These are phyloP conservation scores for Amyelois transitella DNA, from an alignment of 1,140 invertebrate species.

Conservation along the genomic window DNA sequence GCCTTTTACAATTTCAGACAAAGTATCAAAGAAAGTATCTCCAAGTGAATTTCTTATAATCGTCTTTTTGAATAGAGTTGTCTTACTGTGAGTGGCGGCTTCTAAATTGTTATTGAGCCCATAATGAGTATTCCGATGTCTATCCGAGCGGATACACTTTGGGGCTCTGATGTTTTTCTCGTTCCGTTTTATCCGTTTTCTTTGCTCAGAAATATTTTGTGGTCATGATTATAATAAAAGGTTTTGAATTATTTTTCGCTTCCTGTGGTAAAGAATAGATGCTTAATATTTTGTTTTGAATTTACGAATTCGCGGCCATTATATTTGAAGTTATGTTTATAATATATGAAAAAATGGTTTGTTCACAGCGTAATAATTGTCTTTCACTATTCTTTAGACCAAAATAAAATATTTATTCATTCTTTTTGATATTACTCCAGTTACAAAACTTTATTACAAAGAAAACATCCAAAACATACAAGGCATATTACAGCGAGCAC, in stretches of 20 bases:
- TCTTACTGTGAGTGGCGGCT: background rate
- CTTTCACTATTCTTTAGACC: no score
- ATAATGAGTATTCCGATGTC: background rate
- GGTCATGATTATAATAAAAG: background rate
- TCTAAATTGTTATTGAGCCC: constrained; percentile 3
- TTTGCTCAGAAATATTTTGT: background rate
- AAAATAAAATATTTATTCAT: no score
- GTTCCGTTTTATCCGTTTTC: background rate
- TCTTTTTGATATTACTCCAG: no score
- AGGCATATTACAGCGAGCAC: background rate
- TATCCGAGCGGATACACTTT: background rate
- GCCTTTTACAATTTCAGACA: background rate
- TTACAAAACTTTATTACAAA: no score
- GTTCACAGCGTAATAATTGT: no score
- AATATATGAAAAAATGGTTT: no score
- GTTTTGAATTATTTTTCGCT: background rate
- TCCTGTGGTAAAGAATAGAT: background rate
- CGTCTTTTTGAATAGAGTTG: background rate
- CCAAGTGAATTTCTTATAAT: background rate
- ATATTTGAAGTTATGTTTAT: no score
- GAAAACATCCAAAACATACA: no score
- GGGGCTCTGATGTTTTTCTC: background rate
- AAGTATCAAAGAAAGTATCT: background rate
- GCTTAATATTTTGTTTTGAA: no score
- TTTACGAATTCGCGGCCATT: no score